Conservation (phyloP, 2,797 vertebrate species). For the Anisognathus igniventris region DNA sequence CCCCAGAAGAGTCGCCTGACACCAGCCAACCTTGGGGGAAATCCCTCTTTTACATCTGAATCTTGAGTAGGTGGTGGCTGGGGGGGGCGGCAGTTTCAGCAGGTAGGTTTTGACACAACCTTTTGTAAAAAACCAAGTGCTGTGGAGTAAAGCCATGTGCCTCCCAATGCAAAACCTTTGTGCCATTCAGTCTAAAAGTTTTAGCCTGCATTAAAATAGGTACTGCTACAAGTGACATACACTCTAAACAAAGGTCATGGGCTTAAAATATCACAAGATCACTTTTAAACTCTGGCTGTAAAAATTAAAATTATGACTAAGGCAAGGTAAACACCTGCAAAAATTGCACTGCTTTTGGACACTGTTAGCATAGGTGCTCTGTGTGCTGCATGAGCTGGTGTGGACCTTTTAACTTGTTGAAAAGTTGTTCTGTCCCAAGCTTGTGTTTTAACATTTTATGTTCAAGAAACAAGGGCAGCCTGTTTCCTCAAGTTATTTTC, state of each 20-base stretch:
- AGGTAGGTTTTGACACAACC: not conserved
- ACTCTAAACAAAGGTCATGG: constrained; percentile 35
- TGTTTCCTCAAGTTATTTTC: not conserved
- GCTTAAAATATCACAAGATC: constrained; percentile 42
- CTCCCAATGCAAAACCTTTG: not conserved
- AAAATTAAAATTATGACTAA: constrained; percentile 33
- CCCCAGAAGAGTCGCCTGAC: not conserved
- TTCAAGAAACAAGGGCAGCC: not conserved
- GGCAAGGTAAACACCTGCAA: not conserved
- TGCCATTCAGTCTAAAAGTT: not conserved
- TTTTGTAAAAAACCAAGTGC: not conserved
- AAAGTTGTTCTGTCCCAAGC: not conserved
- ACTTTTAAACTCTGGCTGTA: not conserved
- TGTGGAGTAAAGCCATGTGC: not conserved
- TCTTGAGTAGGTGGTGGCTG: not conserved
- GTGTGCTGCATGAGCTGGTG: not conserved
- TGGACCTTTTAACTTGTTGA: not conserved
- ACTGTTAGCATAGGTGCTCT: not conserved
- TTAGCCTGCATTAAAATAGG: constrained; percentile 44
- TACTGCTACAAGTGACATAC: not conserved
- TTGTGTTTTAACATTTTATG: not conserved
- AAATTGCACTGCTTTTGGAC: not conserved
- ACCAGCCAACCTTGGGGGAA: not conserved
- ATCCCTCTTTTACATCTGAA: not conserved
- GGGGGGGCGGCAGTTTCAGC: not conserved